Conservation (phyloP, 2,888 invertebrate species). For the Epistrophe grossulariae region DNA sequence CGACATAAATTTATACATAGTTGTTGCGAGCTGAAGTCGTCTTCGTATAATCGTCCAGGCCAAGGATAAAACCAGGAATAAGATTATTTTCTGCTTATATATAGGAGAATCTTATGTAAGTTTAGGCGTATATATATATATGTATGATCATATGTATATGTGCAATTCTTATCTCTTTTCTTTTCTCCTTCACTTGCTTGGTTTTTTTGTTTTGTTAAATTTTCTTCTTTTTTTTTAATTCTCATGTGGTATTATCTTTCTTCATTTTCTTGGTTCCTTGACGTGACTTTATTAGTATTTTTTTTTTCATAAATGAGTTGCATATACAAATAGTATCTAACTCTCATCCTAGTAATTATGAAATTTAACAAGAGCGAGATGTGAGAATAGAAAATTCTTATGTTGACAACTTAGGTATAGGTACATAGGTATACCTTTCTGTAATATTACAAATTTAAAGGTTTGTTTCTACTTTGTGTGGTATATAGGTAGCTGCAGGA, state of each 20-base stretch:
- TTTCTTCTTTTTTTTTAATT: not conserved
- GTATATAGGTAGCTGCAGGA: no score
- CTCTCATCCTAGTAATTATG: not conserved
- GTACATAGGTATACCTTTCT: no score
- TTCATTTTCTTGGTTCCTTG: conserved; percentile 4
- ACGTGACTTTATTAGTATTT: not conserved
- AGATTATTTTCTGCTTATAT: conserved; percentile 15
- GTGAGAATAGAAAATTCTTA: not conserved
- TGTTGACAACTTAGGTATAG: not conserved
- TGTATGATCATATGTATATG: not conserved
- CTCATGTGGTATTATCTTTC: not conserved
- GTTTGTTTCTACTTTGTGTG: no score
- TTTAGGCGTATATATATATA: not conserved
- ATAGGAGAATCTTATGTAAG: conserved; percentile 21
- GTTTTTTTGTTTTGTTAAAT: conserved; percentile 4
- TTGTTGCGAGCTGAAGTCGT: not conserved
- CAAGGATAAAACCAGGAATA: conserved; percentile 30
- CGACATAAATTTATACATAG: not conserved
- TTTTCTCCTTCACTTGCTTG: conserved; percentile 7
- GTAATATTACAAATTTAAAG: no score
- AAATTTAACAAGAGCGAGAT: not conserved
- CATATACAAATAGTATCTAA: not conserved
- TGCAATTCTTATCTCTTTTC: not conserved
- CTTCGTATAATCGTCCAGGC: not conserved
- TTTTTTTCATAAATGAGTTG: not conserved